phyloP scores from a whole-genome alignment of 2,797 vertebrate genomes.

The Lophius americanus region DNA sequence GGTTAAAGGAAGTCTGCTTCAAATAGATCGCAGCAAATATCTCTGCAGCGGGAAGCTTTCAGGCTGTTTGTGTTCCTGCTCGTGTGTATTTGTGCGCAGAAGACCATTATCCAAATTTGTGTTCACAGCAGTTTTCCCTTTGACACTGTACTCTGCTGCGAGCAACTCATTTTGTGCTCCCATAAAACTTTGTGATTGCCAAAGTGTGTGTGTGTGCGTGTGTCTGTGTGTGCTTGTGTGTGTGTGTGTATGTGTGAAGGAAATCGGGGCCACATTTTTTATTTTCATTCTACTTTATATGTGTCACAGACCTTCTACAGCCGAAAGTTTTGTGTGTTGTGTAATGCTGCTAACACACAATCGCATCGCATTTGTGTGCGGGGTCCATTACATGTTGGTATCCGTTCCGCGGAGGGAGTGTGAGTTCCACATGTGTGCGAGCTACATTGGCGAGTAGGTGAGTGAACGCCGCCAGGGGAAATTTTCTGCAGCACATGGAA shows the following conservation, averaged over 20 bases:
- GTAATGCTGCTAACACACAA: slow-evolving; percentile 6
- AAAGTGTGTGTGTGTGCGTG: slow-evolving; percentile 13
- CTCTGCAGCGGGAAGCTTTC: slow-evolving; percentile 39
- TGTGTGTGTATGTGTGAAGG: background rate
- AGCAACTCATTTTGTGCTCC: slow-evolving; percentile 51
- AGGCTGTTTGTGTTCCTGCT: slow-evolving; percentile 45
- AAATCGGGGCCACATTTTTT: background rate
- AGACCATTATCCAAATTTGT: slow-evolving; percentile 62
- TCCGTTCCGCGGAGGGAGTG: slow-evolving; percentile 12
- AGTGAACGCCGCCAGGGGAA: slow-evolving; percentile 69
- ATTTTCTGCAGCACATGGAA: slow-evolving; percentile 77
- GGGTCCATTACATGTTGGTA: slow-evolving; percentile 27
- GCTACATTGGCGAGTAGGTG: slow-evolving; percentile 44
- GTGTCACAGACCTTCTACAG: slow-evolving; percentile 17
- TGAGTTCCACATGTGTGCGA: slow-evolving; percentile 38
- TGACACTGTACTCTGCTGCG: slow-evolving; percentile 54
- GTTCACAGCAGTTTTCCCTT: slow-evolving; percentile 59
- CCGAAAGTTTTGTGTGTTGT: slow-evolving; percentile 17
- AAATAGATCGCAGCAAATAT: slow-evolving; percentile 55
- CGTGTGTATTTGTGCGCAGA: slow-evolving; percentile 15
- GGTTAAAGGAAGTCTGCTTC: slow-evolving; percentile 41
- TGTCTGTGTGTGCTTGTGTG: slow-evolving; percentile 2
- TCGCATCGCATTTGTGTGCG: slow-evolving; percentile 20
- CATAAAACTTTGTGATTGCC: slow-evolving; percentile 36
- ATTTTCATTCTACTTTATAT: slow-evolving; percentile 7